phyloP scores from a whole-genome alignment of 2,797 vertebrate species.

The Acrossocheilus fasciatus region DNA sequence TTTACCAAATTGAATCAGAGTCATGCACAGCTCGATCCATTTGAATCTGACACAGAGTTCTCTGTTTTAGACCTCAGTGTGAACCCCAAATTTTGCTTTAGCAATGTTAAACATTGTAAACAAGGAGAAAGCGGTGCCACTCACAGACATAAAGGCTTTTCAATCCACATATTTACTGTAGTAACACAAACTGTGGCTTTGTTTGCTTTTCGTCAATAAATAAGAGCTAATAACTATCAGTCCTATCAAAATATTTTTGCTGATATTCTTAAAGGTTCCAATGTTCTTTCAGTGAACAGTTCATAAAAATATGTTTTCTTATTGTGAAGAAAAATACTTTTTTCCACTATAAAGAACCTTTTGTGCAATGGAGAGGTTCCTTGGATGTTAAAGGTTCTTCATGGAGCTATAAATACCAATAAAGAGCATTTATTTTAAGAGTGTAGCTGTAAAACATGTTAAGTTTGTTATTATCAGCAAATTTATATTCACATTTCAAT shows the following conservation, averaged over 20 bases:
- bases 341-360: too few species aligned
- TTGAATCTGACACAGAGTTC: constrained; percentile 1
- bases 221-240: background rate
- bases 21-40: background rate
- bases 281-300: too few species aligned
- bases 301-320: too few species aligned
- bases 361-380: background rate
- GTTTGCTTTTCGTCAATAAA: background rate
- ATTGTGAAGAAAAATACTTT: too few species aligned
- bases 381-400: background rate
- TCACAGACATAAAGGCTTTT: background rate
- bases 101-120: constrained; percentile 11
- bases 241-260: background rate
- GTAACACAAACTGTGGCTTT: background rate
- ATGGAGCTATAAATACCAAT: background rate
- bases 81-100: background rate
- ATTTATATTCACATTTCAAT: background rate
- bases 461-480: background rate
- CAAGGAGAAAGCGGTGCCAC: background rate
- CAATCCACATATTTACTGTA: background rate
- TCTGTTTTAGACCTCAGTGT: background rate
- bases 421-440: background rate
- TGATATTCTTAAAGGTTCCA: too few species aligned
- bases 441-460: background rate
- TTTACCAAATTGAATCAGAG: constrained; percentile 2